Base-by-base conservation (phyloP, 2,888 invertebrate genomes). In the Agriopis aurantiaria region DNA sequence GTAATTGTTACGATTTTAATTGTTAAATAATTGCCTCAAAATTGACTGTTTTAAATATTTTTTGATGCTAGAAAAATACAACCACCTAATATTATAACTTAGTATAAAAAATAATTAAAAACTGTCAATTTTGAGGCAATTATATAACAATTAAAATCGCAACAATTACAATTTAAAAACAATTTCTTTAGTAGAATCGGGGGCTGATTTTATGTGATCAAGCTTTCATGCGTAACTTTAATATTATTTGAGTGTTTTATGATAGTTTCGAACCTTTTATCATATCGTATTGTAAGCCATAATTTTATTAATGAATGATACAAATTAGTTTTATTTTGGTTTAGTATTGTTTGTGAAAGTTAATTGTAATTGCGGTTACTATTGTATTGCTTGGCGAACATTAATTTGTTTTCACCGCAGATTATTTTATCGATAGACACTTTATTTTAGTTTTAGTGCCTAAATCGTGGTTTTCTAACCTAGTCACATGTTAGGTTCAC, bases 401-500 rank as follows among this genome's bases (percentile, higher is more conserved):
- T 65, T 68, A 11, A 65, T 58, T 72, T 60, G 75, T 78, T 78
- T 78, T 71, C 74, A 69, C 76, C 58, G 75, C 72, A 76, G 61
- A 10, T 77, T 70, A 71, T 71, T 78, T 78, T 77, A 78, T 76
- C 65, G 69, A 71, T 79, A 73, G 80, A 84, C 83, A 85, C 85
- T 68, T 69, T 67, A 53, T 80, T 81, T 79, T 76, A 78, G 79
- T 69, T 68, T 81, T 80, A 77, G 78, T 79, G 3, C 33, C 5
- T 33, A 74, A 74, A 69, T 71, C 65, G 70, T 73, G 78, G 75
- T 72, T 80, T 76, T 69, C 63, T 75, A 80, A 78, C 82, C 85
- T 85, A 92, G 92, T 92, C 92, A 91, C 88, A 81, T 41, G 70
- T 77, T 77, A 76, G 79, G 82, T 82, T 85, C 87, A 85, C 82